Base-by-base conservation (phyloP, 2,888 invertebrate species). In the Andrena fulva region DNA sequence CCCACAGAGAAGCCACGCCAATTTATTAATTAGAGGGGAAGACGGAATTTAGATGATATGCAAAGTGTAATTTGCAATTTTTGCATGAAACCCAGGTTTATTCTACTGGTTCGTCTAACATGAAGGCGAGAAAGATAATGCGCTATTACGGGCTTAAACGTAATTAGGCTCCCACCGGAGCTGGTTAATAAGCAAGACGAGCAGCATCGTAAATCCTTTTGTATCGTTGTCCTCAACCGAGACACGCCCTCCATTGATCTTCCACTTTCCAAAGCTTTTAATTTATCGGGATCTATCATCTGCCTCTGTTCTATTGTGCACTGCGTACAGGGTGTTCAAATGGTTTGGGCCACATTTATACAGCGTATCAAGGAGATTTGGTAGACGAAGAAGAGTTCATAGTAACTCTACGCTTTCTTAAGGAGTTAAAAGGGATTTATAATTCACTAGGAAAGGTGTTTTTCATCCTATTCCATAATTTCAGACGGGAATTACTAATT, bases 141-240 rank as follows among this genome's bases (percentile, higher is more conserved):
- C 12, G 20, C 20, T 50, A 64, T 69, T 76, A 76, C 48, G 33
- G 20, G 29, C 24, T 33, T 59, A 33, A 68, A 50, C 50, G 27
- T 79, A 76, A 76, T 69, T 33, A 69, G 56, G 29, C 76, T 69
- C 59, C 48, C 29, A 24, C 35, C 16, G 6, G 56, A 33, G 20
- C 20, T 35, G 29, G 60, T 69, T 71, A 82, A 82, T 74, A 70
- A 82, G 54, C 50, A 66, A 31, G 73, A 67, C 31, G 35, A 70
- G 42, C 52, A 63, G 7, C 29, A 20, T 64, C 48, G 69, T 79
- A 82, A 77, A 80, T 80, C 66, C 76, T 70, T 66, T 68, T 42
- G 62, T 63, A 67, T 48, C 27, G 35, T 29, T 62, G 52, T 62
- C 62, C 29, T 50, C 62, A 52, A 35, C 20, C 60, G 60, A 52